Base-by-base conservation (phyloP, 2,797 vertebrate genomes). In the Aeoliscus strigatus region DNA sequence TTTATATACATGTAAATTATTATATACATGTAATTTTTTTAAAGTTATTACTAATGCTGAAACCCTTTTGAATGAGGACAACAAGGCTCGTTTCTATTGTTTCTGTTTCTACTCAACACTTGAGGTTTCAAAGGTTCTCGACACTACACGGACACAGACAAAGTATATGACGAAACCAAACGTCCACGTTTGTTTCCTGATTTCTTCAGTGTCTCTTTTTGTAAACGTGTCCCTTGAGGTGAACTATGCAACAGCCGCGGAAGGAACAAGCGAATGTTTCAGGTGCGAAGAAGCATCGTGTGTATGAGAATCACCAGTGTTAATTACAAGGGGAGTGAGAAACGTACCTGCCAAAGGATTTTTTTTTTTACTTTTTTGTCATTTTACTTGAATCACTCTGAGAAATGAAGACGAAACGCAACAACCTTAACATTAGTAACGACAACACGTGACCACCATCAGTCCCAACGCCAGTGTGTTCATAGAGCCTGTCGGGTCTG, bases 41-140 rank as follows among this genome's bases (percentile, higher is more conserved):
- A 59, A 51, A 50, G 14, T 51, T n/a, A 55, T 70, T 65, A 69
- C 63, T 70, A 68, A 79, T 73, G 72, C 60, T 66, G 38, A 60
- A 52, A 47, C 48, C 17, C 62, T 65, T 81, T 57, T 66, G 64
- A 56, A 39, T 47, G 38, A 41, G 27, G 47, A 50, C 45, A 48
- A 45, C 49, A 56, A 27, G 6, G 6, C 46, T 33, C 15, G 56
- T 34, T 14, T 45, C 4, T 28, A 6, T 45, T 28, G 18, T 39
- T 33, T 35, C n/a, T 37, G 39, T 57, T 41, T 45, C 12, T 6
- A 34, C 44, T 59, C 24, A 57, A 51, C 51, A 39, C 31, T 37
- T 54, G 39, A 23, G 47, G 51, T 54, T n/a, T n/a, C n/a, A n/a
- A n/a, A n/a, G n/a, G n/a, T n/a, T n/a, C n/a, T n/a, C n/a, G n/a